phyloP scores from a whole-genome alignment of 2,888 invertebrate genomes.

The Clepsis dumicolana region DNA sequence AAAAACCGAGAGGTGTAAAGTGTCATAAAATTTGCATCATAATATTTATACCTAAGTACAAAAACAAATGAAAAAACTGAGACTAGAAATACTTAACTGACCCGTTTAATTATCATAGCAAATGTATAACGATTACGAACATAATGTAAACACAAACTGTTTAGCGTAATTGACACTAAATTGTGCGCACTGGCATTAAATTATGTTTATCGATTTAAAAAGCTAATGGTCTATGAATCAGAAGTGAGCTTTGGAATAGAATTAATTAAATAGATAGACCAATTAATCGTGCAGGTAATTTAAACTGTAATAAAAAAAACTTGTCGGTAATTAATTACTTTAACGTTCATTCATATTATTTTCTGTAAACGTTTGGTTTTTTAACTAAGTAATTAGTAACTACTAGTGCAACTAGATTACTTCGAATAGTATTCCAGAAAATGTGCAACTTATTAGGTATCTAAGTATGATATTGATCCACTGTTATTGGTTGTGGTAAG shows the following conservation, averaged over 20 bases:
- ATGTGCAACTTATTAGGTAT: background rate
- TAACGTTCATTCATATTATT: background rate
- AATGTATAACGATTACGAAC: slow-evolving; percentile 5
- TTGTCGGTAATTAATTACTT: background rate
- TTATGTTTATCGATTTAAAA: background rate
- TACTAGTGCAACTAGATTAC: background rate
- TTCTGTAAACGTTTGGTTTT: background rate
- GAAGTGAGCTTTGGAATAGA: slow-evolving; percentile 16
- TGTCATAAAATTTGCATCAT: background rate
- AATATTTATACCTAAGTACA: background rate
- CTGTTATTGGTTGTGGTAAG: too few species aligned
- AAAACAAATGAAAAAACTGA: too few species aligned
- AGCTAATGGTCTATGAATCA: slow-evolving; percentile 16
- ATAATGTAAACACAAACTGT: slow-evolving; percentile 13
- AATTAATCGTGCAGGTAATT: slow-evolving; percentile 26
- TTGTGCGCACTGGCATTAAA: background rate
- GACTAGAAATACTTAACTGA: too few species aligned
- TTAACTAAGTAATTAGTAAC: background rate
- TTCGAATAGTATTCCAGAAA: background rate
- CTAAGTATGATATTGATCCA: too few species aligned
- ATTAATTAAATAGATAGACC: background rate
- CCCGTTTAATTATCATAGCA: slow-evolving; percentile 4
- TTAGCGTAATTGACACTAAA: slow-evolving; percentile 20
- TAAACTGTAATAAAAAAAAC: background rate
- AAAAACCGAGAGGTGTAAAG: background rate